Evolutionary conservation across 2,113 vertebrate genomes (phyloP), one percentile per base, ranked within the genome.

Genomic region (Cricetomys ansorgei): DNA sequence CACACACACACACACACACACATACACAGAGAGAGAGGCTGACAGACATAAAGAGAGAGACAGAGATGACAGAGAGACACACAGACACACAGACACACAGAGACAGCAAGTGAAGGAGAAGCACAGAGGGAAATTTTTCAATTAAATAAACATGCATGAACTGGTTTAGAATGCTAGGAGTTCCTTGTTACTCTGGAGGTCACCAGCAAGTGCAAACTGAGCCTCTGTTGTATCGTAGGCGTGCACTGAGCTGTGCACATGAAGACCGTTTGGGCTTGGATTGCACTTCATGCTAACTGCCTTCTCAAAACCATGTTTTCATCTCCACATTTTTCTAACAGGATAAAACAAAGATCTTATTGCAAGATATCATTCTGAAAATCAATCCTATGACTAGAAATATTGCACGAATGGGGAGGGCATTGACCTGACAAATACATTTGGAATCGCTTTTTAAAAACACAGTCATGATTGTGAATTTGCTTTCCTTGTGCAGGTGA

Each of bases 281-380:
- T 87, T 93, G 96, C 45, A 50, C 25, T 70, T 89, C 50, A 84
- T 88, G 50, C 77, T 95, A 94, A 95, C 96, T 64, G 50, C 31
- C 29, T 90, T 95, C 59, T 77, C 65, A 76, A 83, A 93, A 92
- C 50, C 89, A 16, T 88, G n/a, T 88, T 94, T 96, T 90, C n/a
- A n/a, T n/a, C 70, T 90, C 90, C 59, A 64, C 23, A 45, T 9
- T 87, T 37, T 72, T 59, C n/a, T 72, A 69, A 93, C 29, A 70
- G 10, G 85, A 73, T 73, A 89, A 73, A 86, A 27, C 40, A 96
- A 73, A 62, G 62, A 72, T 85, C 83, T 97, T 90, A 43, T 55
- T 59, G 40, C 70, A 88, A 94, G 65, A 15, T 13, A 50, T 93
- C n/a, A 34, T 88, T 96, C 93, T 95, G 29, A 76, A 72, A 88